phyloP scores from a whole-genome alignment of 2,888 invertebrate genomes.

The Liodrosophila aerea region DNA sequence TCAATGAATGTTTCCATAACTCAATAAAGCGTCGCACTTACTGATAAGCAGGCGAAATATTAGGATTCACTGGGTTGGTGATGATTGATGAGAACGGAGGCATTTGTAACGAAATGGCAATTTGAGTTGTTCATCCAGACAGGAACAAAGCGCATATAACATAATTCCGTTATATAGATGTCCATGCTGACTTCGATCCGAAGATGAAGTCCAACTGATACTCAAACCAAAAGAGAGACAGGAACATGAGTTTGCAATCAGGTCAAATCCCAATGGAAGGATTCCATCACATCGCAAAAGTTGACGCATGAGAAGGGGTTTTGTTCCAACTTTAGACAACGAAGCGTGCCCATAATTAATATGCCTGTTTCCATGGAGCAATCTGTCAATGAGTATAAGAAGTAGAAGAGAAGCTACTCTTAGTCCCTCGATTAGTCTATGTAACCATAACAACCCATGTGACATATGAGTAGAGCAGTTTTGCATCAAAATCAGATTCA shows the following conservation, averaged over 20 bases:
- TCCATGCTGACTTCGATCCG: constrained; percentile 5
- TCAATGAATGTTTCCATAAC: constrained; percentile 50
- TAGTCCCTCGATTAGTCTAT: constrained; percentile 6
- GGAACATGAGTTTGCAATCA: constrained; percentile 36
- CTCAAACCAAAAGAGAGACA: constrained; percentile 11
- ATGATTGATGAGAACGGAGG: constrained; percentile 38
- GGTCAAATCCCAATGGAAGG: constrained; percentile 45
- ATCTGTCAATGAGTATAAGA: constrained; percentile 36
- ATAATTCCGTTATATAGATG: no score
- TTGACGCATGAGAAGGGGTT: constrained; percentile 26
- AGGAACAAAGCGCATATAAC: constrained; percentile 33
- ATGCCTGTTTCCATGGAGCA: constrained; percentile 55
- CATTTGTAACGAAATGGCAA: constrained; percentile 39
- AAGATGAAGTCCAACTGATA: constrained; percentile 28
- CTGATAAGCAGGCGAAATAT: constrained; percentile 48
- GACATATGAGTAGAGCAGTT: constrained; percentile 8
- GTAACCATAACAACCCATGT: constrained; percentile 20
- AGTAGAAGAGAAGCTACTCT: constrained; percentile 28
- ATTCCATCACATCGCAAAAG: constrained; percentile 21
- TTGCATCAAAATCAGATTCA: constrained; percentile 16
- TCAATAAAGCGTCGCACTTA: constrained; percentile 52
- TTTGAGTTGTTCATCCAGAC: constrained; percentile 19
- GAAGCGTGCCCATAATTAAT: constrained; percentile 60
- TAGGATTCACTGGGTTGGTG: constrained; percentile 29
- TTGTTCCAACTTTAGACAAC: constrained; percentile 26